These are phyloP conservation scores for Ganaspis brasiliensis DNA, from an alignment of 2,888 invertebrate species.

Conservation along the genomic window DNA sequence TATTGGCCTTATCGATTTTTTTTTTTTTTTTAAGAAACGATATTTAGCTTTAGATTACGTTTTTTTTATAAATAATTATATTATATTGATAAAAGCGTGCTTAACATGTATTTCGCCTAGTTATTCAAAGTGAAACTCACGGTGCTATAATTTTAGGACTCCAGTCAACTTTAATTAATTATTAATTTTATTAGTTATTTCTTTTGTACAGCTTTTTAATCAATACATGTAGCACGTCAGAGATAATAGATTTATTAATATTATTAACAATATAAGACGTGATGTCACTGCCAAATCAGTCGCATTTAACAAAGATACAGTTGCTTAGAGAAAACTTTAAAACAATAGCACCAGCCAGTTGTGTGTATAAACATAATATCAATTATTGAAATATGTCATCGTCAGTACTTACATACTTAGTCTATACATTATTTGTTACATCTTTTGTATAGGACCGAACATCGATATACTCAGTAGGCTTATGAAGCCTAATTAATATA, in stretches of 20 bases:
- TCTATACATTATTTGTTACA: conserved; percentile 51
- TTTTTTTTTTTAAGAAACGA: neutral
- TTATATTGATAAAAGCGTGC: conserved; percentile 24
- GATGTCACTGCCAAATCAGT: conserved; percentile 73
- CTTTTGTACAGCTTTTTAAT: conserved; percentile 78
- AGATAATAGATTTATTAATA: conserved; percentile 70
- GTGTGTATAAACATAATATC: conserved; percentile 44
- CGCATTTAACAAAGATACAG: conserved; percentile 64
- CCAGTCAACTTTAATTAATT: conserved; percentile 72
- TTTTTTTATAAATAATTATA: conserved; percentile 13
- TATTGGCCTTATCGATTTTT: conserved; percentile 14
- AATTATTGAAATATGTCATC: conserved; percentile 48
- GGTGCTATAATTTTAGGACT: conserved; percentile 72
- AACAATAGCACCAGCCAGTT: neutral
- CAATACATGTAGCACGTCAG: conserved; percentile 72
- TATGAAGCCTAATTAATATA: conserved; percentile 59
- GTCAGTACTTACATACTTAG: conserved; percentile 67
- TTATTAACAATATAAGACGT: conserved; percentile 64
- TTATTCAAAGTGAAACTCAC: conserved; percentile 59
- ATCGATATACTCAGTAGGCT: conserved; percentile 65
- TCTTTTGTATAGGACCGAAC: conserved; percentile 58
- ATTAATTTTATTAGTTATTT: conserved; percentile 59
- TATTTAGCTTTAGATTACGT: conserved; percentile 27
- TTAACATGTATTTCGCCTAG: conserved; percentile 32
- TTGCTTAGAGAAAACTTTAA: conserved; percentile 33